Evolutionary conservation across 2,888 invertebrate species (phyloP), one percentile per base, ranked within the genome.

Genomic region (Latrodectus hesperus): DNA sequence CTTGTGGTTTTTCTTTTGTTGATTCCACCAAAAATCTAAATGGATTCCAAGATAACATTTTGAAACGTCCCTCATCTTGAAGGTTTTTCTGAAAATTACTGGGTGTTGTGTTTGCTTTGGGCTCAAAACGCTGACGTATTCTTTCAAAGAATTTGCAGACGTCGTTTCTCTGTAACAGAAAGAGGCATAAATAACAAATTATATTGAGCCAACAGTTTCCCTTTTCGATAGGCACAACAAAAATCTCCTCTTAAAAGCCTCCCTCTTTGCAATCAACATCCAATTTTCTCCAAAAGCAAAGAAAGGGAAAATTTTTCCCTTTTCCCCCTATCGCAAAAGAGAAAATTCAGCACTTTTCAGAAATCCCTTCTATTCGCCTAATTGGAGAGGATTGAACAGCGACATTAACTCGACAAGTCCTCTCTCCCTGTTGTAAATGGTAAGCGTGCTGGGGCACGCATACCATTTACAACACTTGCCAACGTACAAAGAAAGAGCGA

Each of bases 381-480:
- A 81, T 81, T 81, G 81, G 67, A 81, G 17, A 22, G 81, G 52
- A 74, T 74, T 81, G 73, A 74, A 81, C 64, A 73, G 60, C 72
- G 53, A 38, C 22, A 60, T 51, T 80, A 60, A 80, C 51, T 17
- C 52, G 72, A 80, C 55, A 72, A 64, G 70, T 72, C 71, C 14
- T 49, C 16, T 49, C 64, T 72, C 22, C 49, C 8, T 38, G 22
- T 10, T 38, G 52, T 12, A 75, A 75, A 49, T 53, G 53, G 73
- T 14, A 65, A 22, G 22, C 22, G 64, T 8, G 64, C 17, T 38
- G 53, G 26, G n/a, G 17, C 49, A 16, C 52, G 16, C 26, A 16
- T 12, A 60, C 60, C 76, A 51, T 70, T 71, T 76, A 81, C 81
- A 81, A 64, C 67, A 75, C 82, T 75, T 64, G 71, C 75, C 82